These are phyloP conservation scores for Urophycis tenuis DNA, from an alignment of 2,797 vertebrate genomes.

Conservation along the genomic window DNA sequence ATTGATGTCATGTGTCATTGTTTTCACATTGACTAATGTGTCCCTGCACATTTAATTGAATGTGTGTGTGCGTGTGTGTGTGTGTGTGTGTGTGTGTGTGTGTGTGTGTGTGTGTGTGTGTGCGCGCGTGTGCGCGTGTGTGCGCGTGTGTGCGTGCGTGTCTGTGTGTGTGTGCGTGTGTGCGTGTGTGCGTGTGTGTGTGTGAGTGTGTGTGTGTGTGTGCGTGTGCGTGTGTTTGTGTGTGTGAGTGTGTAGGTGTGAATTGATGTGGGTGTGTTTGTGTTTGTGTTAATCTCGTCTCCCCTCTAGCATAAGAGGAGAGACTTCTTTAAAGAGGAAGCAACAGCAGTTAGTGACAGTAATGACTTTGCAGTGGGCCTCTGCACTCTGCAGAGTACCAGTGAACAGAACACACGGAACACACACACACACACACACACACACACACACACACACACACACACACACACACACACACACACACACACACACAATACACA, in stretches of 20 bases:
- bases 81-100: not conserved
- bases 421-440: not conserved
- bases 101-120: not conserved
- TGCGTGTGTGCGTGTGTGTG: not conserved
- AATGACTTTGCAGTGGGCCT: constrained; percentile 1
- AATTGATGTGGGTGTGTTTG: not conserved
- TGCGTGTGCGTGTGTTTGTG: not conserved
- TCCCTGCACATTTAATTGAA: not conserved
- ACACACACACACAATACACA: constrained; percentile 1
- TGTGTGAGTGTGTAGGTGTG: not conserved
- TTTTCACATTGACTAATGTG: not conserved
- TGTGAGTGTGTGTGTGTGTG: not conserved
- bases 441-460: not conserved
- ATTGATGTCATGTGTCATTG: not conserved
- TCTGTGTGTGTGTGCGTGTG: not conserved
- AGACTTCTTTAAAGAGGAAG: constrained; percentile 1
- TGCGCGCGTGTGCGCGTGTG: not conserved
- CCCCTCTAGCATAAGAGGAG: constrained; percentile 1
- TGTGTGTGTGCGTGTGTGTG: not conserved
- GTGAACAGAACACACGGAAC: not conserved
- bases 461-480: constrained; percentile 10
- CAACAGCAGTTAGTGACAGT: constrained; percentile 4
- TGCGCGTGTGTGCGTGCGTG: not conserved
- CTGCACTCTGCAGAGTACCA: not conserved
- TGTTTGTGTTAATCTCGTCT: not conserved